Percentiles rank a stretch among this genome's conserved stretches.
Conservation (phyloP, 2,113 vertebrate genomes). For the Chloropsis cyanopogon region DNA sequence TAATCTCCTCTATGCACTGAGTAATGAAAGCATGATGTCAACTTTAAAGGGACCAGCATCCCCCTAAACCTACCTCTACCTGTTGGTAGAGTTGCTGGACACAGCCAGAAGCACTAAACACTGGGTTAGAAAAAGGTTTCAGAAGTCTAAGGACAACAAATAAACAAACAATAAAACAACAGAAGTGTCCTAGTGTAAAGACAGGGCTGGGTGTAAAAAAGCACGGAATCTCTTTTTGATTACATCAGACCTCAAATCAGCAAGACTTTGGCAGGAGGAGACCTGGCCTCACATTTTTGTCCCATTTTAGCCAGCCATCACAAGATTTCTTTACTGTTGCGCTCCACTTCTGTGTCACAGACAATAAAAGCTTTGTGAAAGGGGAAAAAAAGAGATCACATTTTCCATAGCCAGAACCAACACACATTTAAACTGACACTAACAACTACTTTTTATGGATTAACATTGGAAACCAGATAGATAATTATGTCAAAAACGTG, state of each 20-base stretch:
- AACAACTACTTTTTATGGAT: conserved; percentile 10
- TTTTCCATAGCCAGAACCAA: conserved; percentile 5
- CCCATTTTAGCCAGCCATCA: conserved; percentile 5
- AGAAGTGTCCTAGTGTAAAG: background rate
- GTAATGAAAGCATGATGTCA: background rate
- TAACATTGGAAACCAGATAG: background rate
- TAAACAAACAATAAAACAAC: background rate
- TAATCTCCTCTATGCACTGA: background rate
- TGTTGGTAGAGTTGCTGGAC: background rate
- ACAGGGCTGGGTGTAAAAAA: background rate
- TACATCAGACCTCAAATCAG: background rate
- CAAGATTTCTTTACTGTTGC: background rate
- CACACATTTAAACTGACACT: background rate
- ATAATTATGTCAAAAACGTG: background rate
- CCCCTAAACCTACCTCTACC: background rate
- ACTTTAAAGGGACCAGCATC: background rate
- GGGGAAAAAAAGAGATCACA: background rate
- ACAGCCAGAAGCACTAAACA: background rate
- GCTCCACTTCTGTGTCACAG: background rate
- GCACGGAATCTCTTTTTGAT: background rate
- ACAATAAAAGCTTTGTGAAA: conserved; percentile 50
- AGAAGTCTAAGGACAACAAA: background rate
- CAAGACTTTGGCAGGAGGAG: background rate
- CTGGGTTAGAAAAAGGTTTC: background rate
- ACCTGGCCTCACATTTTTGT: background rate